Evolutionary conservation across 2,888 invertebrate genomes (phyloP), one percentile per base, ranked within the genome.

Genomic region (Ochropleura plecta): DNA sequence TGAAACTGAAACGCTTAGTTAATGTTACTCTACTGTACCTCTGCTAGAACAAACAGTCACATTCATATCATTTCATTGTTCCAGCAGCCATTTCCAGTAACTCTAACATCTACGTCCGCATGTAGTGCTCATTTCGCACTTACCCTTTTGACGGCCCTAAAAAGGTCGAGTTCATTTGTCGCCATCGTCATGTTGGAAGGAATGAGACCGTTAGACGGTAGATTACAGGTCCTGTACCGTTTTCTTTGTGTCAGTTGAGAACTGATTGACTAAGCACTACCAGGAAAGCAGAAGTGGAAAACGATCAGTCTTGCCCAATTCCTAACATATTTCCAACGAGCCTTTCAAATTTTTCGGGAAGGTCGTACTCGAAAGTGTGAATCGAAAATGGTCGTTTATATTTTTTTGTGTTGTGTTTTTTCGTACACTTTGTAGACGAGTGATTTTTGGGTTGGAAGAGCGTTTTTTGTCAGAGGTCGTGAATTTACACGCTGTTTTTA

Each of bases 121-220:
- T 90, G 90, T 92, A 92, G 92, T 91, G 91, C 90, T 93, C 94
- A 92, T 94, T 94, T 93, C 90, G 88, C 92, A 94, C 93, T 93
- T 91, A 91, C 92, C 92, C 92, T 92, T 92, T 92, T 92, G 91
- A 89, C 90, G 89, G 89, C 79, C 90, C 91, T 93, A 91, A 93
- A 94, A 94, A 94, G 93, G 94, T 93, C 90, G 91, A 90, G 89
- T 93, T 93, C 93, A 92, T 93, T 94, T 93, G 91, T 88, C 90
- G 89, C 82, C 88, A 84, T 83, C 83, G 85, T 86, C 82, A 86
- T 89, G 86, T 90, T 89, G 88, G 87, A 85, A 87, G 88, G 88
- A 90, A 93, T 90, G 90, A 90, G 89, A 89, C 84, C 84, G 88
- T 88, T 89, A 88, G 89, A 88, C 86, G 88, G 82, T 74, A 83